A percentile compares a stretch with the other conserved stretches of the same genome.
These are phyloP conservation scores for Teleopsis dalmanni DNA, from an alignment of 1,140 invertebrate species.

Conservation along the genomic window DNA sequence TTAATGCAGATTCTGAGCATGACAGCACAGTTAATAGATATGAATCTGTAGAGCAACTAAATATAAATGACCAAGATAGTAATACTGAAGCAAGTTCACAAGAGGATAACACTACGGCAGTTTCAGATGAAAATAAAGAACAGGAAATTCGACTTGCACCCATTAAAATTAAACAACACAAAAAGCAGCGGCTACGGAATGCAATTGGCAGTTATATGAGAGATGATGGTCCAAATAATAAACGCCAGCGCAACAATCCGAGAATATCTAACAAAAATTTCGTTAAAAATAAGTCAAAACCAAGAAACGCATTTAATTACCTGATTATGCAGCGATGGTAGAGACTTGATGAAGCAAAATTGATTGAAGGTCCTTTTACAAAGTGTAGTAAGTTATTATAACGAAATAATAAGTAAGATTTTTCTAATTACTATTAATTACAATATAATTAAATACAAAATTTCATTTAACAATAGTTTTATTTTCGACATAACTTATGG, in stretches of 20 bases:
- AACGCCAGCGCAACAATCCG: slow-evolving; percentile 21
- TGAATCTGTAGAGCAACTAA: neutral
- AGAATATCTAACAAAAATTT: neutral
- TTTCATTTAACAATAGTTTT: too few relatives aligned
- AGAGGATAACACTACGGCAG: neutral
- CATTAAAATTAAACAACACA: neutral
- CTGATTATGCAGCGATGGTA: too few relatives aligned
- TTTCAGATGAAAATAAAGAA: neutral
- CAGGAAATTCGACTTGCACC: neutral
- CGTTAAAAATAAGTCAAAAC: neutral
- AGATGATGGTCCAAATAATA: slow-evolving; percentile 23
- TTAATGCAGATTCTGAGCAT: neutral
- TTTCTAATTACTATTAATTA: too few relatives aligned
- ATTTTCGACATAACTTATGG: too few relatives aligned
- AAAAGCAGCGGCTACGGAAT: slow-evolving; percentile 22
- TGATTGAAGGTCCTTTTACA: too few relatives aligned
- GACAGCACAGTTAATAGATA: neutral
- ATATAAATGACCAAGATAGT: neutral
- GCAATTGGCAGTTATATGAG: slow-evolving; percentile 23
- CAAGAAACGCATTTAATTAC: neutral
- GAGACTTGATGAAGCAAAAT: too few relatives aligned
- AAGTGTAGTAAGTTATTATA: too few relatives aligned
- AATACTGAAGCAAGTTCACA: slow-evolving; percentile 4
- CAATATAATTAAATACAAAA: too few relatives aligned
- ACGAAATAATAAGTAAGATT: too few relatives aligned